Conservation (phyloP, 1,140 invertebrate genomes). For the Drosophila neocordata region DNA sequence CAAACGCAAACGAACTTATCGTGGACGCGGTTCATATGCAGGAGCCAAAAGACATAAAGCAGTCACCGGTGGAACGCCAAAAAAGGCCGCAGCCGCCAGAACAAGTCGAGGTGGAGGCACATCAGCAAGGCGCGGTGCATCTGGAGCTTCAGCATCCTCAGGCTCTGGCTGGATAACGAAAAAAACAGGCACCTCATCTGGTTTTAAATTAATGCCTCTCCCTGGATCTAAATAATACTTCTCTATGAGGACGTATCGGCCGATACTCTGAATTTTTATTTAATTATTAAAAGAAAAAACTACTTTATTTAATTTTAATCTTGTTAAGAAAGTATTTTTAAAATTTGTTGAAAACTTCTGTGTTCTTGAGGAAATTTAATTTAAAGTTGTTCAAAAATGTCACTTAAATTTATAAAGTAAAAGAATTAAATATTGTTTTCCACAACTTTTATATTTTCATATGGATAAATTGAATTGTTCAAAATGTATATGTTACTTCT, state of each 20-base stretch:
- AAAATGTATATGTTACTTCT: too few species aligned
- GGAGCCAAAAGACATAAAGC: slow-evolving; percentile 30
- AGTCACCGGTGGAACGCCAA: slow-evolving; percentile 39
- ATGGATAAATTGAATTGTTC: too few species aligned
- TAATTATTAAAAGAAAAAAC: background rate
- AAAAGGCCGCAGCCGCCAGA: slow-evolving; percentile 18
- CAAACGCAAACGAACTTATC: slow-evolving; percentile 63
- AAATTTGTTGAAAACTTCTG: too few species aligned
- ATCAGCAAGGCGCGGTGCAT: slow-evolving; percentile 32
- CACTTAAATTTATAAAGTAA: too few species aligned
- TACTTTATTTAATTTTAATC: too few species aligned
- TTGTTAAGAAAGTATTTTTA: too few species aligned
- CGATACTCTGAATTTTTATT: background rate
- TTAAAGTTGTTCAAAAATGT: too few species aligned
- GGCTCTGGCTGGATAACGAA: slow-evolving; percentile 62
- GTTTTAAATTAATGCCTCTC: slow-evolving; percentile 75
- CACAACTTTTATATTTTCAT: too few species aligned
- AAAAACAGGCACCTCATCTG: slow-evolving; percentile 62
- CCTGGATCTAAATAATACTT: slow-evolving; percentile 60
- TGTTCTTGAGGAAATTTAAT: too few species aligned
- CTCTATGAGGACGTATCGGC: too few species aligned
- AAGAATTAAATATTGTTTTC: too few species aligned
- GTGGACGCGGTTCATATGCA: slow-evolving; percentile 44
- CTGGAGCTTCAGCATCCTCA: slow-evolving; percentile 24
- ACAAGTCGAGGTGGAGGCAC: slow-evolving; percentile 36